Base-by-base conservation (phyloP, 2,888 invertebrate species). In the Eupithecia insigniata region DNA sequence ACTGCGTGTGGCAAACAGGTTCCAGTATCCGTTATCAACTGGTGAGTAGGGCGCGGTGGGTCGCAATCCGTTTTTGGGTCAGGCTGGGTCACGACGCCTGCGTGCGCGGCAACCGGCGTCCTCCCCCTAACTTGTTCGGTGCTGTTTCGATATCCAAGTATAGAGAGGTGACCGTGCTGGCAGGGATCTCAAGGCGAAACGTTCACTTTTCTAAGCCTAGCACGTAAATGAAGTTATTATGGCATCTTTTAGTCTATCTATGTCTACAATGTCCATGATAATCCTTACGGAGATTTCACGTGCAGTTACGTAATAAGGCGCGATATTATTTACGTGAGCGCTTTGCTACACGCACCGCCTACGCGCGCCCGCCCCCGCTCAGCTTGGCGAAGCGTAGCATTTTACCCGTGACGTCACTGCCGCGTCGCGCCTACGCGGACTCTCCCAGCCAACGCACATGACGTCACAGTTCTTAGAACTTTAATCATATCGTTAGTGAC, bases 61-160 rank as follows among this genome's bases (percentile, higher is more conserved):
- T 85, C 89, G 86, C 85, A 85, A 82, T 87, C 85, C 85, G 90
- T 89, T 93, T 93, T 93, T 93, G 91, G 93, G 93, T 94, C 93
- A 92, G 89, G 86, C 87, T 92, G 85, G 93, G 93, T 94, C 93
- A 93, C 86, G 89, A 90, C 93, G 93, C 93, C 90, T 93, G 93
- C 93, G 93, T 91, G 84, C 82, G 22, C 8, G 14, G 55, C 55
- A 55, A 55, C 55, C 55, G 79, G 81, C 80, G 84, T 83, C 82
- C 83, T 84, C 87, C 87, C 89, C 85, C 81, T 78, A 88, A 85
- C 85, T 84, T 84, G 89, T 88, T 87, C 89, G 87, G 86, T 84
- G 85, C 85, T 87, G 88, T 91, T 91, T 89, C 87, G 84, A 88
- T 89, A 88, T 85, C 87, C 85, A 89, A 89, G 88, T 91, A 90